phyloP scores from a whole-genome alignment of 2,888 invertebrate species.

The Stenotaenia linearis region DNA sequence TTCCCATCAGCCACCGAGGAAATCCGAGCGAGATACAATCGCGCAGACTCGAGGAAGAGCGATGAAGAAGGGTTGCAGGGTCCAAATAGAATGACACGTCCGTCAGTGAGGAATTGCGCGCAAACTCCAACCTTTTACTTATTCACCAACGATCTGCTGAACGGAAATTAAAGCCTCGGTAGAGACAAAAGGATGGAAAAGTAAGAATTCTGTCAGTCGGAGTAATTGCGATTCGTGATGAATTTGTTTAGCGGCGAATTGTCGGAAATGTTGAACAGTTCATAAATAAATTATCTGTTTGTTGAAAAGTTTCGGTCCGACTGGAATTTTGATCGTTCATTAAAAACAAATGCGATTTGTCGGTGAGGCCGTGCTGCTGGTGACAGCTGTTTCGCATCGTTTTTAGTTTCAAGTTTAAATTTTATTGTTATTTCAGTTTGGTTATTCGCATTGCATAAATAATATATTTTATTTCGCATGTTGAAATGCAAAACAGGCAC shows the following conservation, averaged over 20 bases:
- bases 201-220: background rate
- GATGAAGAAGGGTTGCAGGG: background rate
- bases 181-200: background rate
- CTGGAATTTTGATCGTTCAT: conserved; percentile 17
- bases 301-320: background rate
- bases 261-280: background rate
- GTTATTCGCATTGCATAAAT: background rate
- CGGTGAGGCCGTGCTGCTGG: background rate
- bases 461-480: background rate
- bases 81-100: conserved; percentile 4
- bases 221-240: too few relatives aligned
- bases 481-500: background rate
- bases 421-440: background rate
- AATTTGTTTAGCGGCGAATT: background rate
- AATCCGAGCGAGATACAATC: conserved; percentile 4
- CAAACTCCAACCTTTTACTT: background rate
- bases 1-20: background rate
- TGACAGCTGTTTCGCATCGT: background rate
- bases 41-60: background rate
- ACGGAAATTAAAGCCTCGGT: background rate
- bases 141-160: background rate
- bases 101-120: background rate
- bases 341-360: background rate
- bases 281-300: background rate
- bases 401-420: background rate